A percentile compares a stretch with the other conserved stretches of the same genome.
Evolutionary conservation across 2,113 vertebrate species (phyloP).

Genomic region (Delphinus delphis): DNA sequence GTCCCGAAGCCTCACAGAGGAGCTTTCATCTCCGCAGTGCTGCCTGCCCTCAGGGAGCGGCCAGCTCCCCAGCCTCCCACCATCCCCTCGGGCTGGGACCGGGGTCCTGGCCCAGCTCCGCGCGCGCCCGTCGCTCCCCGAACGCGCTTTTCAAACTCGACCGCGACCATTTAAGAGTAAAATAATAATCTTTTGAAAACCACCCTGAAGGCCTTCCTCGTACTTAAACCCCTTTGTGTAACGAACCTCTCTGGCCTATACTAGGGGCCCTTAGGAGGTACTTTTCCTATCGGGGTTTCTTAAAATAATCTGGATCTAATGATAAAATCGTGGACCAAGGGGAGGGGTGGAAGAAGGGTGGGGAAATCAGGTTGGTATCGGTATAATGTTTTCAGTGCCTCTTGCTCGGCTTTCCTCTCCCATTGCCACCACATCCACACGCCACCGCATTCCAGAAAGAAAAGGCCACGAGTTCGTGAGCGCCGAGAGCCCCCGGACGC

Average conservation of each 20-base stretch:
- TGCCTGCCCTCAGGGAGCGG: neutral
- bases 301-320: neutral
- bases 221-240: neutral
- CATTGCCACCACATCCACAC: neutral
- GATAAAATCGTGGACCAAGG: neutral
- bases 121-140: neutral
- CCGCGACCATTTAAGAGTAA: neutral
- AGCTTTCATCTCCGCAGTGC: neutral
- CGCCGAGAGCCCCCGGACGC: neutral
- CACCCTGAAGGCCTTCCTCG: neutral
- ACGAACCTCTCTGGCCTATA: neutral
- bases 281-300: neutral
- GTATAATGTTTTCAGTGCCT: neutral
- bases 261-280: neutral
- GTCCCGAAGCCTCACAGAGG: neutral
- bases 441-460: neutral
- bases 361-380: neutral
- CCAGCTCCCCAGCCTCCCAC: neutral
- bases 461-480: neutral
- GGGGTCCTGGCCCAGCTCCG: neutral
- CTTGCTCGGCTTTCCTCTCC: neutral
- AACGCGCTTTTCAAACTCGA: neutral
- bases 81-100: fast-evolving
- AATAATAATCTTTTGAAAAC: neutral
- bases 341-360: neutral